These are phyloP conservation scores for Hemicentrotus pulcherrimus DNA, from an alignment of 35 echinoderm and acorn worm species.

Conservation along the genomic window DNA sequence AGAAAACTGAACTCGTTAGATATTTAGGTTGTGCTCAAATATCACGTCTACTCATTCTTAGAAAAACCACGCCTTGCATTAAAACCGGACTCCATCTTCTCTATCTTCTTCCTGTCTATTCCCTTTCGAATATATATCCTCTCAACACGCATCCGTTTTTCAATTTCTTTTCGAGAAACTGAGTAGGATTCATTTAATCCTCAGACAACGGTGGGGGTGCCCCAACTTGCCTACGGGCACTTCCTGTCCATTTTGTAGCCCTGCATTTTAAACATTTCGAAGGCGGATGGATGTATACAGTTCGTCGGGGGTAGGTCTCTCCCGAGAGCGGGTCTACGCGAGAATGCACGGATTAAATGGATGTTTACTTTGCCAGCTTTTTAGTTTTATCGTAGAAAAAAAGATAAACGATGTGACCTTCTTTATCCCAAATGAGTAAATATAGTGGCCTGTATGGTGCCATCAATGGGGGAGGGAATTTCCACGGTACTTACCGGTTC, in stretches of 20 bases:
- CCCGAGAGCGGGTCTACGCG: neutral
- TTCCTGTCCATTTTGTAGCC: neutral
- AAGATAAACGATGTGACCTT: neutral
- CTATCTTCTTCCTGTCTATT: neutral
- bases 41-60: neutral
- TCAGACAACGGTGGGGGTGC: neutral
- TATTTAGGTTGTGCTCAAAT: no score
- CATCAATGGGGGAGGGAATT: neutral
- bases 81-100: neutral
- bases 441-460: neutral
- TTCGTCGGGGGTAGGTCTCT: neutral
- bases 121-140: neutral
- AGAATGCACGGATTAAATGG: neutral
- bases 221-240: neutral
- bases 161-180: neutral
- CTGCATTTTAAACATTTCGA: neutral
- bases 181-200: neutral
- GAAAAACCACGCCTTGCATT: neutral
- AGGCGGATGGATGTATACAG: neutral
- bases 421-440: neutral
- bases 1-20: no score
- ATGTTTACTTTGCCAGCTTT: constrained; percentile 11
- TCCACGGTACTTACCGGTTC: neutral
- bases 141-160: neutral
- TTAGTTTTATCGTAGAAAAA: neutral